Conservation (phyloP, 2,797 vertebrate species). For the Thaleichthys pacificus region DNA sequence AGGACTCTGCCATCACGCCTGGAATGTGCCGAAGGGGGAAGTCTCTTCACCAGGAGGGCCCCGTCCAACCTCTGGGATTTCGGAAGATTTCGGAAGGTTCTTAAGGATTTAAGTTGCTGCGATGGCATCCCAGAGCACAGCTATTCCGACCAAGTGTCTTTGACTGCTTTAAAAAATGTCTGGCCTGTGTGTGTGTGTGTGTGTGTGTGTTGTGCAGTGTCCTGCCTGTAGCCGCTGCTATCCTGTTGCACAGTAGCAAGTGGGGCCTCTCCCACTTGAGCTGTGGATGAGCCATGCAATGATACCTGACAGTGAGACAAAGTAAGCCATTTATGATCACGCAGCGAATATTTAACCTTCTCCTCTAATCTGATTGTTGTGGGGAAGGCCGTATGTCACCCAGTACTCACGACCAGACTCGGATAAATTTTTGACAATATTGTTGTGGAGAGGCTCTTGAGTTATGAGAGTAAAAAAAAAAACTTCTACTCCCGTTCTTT, state of each 20-base stretch:
- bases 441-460: constrained; percentile 43
- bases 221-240: no score
- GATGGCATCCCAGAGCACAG: no score
- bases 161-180: no score
- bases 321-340: not conserved
- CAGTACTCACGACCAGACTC: constrained; percentile 14
- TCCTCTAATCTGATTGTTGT: constrained; percentile 36
- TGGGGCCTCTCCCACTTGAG: not conserved
- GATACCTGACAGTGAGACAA: constrained; percentile 16
- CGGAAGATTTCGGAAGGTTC: no score
- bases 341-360: constrained; percentile 18
- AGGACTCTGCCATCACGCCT: no score
- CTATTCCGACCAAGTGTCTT: no score
- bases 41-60: no score
- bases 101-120: no score
- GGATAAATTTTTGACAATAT: constrained; percentile 49
- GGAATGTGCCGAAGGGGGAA: no score
- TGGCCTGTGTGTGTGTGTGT: no score
- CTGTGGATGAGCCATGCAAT: not conserved
- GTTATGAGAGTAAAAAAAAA: constrained; percentile 57
- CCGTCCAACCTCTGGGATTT: no score
- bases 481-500: constrained; percentile 7
- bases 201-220: not conserved
- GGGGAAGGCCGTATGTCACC: constrained; percentile 3
- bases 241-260: not conserved